Evolutionary conservation across 2,797 vertebrate species (phyloP).

Genomic region (Natrix natrix): DNA sequence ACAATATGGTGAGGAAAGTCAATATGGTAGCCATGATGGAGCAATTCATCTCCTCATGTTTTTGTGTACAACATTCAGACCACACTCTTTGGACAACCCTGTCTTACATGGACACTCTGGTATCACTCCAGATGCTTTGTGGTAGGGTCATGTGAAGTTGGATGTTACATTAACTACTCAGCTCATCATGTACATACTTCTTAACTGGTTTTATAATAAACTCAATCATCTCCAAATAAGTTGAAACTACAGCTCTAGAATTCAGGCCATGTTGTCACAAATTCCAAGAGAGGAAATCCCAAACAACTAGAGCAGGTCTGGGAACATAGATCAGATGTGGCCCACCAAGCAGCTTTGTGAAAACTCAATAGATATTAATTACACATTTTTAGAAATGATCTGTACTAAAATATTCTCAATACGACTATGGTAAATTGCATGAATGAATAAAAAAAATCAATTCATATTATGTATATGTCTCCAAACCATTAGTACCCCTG

Average conservation of each 20-base stretch:
- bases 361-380: background rate
- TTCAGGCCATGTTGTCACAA: background rate
- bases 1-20: background rate
- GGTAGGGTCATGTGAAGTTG: background rate
- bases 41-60: background rate
- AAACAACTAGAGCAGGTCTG: background rate
- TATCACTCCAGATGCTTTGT: background rate
- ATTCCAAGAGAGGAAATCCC: background rate
- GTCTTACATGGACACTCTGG: background rate
- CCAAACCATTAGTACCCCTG: background rate
- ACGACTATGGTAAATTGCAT: background rate
- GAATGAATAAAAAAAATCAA: background rate
- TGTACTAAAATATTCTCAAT: background rate
- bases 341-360: background rate
- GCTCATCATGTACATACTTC: background rate
- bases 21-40: background rate
- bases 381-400: background rate
- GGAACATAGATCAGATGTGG: background rate
- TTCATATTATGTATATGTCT: background rate
- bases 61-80: background rate
- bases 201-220: background rate
- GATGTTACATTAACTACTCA: background rate
- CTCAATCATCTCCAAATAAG: background rate
- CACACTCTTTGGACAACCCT: background rate
- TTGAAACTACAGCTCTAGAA: background rate